A percentile compares a stretch with the other conserved stretches of the same genome.
These are phyloP conservation scores for Rattus norvegicus DNA, from an alignment of 2,113 vertebrate genomes.

Conservation along the genomic window GRCr8 NC_086026.1:82414001-82414500, in stretches of 20 bases:
- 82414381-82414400: background rate
- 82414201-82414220: background rate
- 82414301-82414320: no score
- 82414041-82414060: background rate
- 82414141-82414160: background rate
- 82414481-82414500: background rate
- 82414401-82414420: background rate
- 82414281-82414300: no score
- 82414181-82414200: background rate
- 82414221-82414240: background rate
- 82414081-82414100: background rate
- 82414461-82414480: background rate
- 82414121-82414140: background rate
- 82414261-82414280: background rate
- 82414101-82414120: background rate
- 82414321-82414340: no score
- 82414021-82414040: background rate
- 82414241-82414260: background rate
- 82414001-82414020: background rate
- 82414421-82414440: background rate
- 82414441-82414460: background rate
- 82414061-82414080: background rate
- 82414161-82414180: background rate
- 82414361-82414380: background rate
- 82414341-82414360: no score